Evolutionary conservation across 1,140 invertebrate genomes (phyloP), one percentile per base, ranked within the genome.

Genomic region (Lysiphlebus fabarum): DNA sequence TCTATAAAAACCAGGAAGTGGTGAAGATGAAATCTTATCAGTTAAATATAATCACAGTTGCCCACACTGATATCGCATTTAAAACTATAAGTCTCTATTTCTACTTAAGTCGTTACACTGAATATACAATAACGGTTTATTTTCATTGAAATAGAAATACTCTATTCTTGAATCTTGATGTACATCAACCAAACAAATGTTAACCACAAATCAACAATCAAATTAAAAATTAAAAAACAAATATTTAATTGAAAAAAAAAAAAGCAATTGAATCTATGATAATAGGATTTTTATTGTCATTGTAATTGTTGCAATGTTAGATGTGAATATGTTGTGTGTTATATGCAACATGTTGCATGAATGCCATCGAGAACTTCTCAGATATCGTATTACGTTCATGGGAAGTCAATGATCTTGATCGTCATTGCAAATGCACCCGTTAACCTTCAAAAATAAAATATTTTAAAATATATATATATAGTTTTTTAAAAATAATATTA

Each of bases 351-450:
- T 9, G 11, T 41, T 9, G 12, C 14, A 53, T 53, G 38, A 11
- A 26, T 26, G 17, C 17, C 17, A 26, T 26, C 17, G 17, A 26
- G 17, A 26, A 26, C 17, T 26, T 26, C 17, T 26, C 17, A 26
- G 17, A 42, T 53, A 59, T 69, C 66, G 68, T 65, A 65, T 73
- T 72, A 71, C 70, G 66, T 72, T 70, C 68, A 65, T 63, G 66
- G 65, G 66, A 64, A 70, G 70, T 73, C 71, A 67, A 71, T 71
- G 71, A 74, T 72, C 72, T 69, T 70, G 70, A 74, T 74, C 72
- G 68, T 66, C 69, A 71, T 72, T 65, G 63, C 59, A 49, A 34
- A 53, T 62, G 59, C 61, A 61, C 65, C 58, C 49, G 66, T 58
- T 64, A 40, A 49, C 60, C 58, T 55, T 59, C 62, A 47, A 14